Evolutionary conservation across 2,888 invertebrate genomes (phyloP).

Genomic region (Physocephala rufipes): DNA sequence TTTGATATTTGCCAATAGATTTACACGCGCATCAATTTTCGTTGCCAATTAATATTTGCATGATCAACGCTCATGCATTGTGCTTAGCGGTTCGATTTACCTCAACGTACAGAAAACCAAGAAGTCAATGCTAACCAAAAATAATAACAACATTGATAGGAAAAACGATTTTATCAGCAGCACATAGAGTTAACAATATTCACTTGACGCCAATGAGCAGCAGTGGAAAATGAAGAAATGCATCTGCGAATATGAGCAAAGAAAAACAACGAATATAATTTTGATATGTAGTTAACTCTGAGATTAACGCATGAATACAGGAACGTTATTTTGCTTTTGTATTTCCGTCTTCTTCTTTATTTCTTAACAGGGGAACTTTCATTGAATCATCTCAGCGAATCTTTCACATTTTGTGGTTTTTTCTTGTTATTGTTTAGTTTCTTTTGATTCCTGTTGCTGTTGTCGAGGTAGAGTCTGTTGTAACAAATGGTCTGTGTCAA

Average conservation of each 20-base stretch:
- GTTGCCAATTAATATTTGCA: slow-evolving; percentile 48
- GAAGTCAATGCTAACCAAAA: neutral
- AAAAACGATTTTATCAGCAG: neutral
- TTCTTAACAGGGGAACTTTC: slow-evolving; percentile 21
- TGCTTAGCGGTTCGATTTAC: slow-evolving; percentile 33
- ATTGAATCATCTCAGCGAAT: neutral
- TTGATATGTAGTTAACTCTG: slow-evolving; percentile 28
- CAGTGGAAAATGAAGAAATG: neutral
- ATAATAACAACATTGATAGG: slow-evolving; percentile 3
- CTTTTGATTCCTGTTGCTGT: neutral
- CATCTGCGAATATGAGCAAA: neutral
- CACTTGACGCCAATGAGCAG: neutral
- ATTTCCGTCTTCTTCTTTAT: neutral
- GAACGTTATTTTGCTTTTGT: neutral
- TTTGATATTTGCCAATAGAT: neutral
- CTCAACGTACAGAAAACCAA: slow-evolving; percentile 2
- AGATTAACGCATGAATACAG: slow-evolving; percentile 21
- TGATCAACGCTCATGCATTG: slow-evolving; percentile 42
- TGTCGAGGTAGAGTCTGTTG: neutral
- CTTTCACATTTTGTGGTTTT: neutral
- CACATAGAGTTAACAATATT: slow-evolving; percentile 5
- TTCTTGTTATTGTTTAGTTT: neutral
- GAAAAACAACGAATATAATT: slow-evolving; percentile 11
- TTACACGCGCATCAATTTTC: slow-evolving; percentile 31
- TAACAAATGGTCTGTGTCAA: slow-evolving; percentile 25